These are phyloP conservation scores for Heteractis magnifica DNA, from an alignment of 92 coral and sea anemone genomes.

Conservation along the genomic window DNA sequence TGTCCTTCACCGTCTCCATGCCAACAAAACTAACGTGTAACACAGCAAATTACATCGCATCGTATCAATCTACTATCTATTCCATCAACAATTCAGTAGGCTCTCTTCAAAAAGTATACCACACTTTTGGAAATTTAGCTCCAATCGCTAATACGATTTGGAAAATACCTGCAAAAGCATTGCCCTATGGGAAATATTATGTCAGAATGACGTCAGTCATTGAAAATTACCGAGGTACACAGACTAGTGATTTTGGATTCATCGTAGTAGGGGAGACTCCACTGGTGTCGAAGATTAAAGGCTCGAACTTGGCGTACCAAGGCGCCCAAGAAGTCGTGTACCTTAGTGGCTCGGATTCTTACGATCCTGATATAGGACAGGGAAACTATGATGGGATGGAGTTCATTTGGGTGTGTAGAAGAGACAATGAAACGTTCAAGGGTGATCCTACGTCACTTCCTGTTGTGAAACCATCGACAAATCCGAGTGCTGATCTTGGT, in stretches of 20 bases:
- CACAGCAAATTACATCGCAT: not conserved
- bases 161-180: conserved; percentile 40
- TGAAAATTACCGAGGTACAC: conserved; percentile 36
- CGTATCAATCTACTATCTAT: conserved; percentile 36
- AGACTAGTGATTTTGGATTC: conserved; percentile 47
- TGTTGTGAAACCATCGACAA: conserved; percentile 43
- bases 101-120: not conserved
- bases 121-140: conserved; percentile 19
- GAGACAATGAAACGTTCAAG: conserved; percentile 59
- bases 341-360: conserved; percentile 58
- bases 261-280: conserved; percentile 55
- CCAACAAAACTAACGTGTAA: conserved; percentile 32
- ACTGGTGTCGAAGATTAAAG: conserved; percentile 57
- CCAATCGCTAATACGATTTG: not conserved
- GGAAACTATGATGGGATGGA: conserved; percentile 58
- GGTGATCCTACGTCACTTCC: conserved; percentile 54
- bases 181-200: conserved; percentile 59
- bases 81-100: conserved; percentile 31
- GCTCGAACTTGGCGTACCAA: conserved; percentile 47
- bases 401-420: conserved; percentile 82
- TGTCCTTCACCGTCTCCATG: conserved; percentile 26
- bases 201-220: conserved; percentile 51
- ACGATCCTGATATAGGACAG: conserved; percentile 74
- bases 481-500: conserved; percentile 27
- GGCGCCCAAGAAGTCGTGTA: conserved; percentile 39